Evolutionary conservation across 2,113 vertebrate genomes (phyloP), one percentile per base, ranked within the genome.

Genomic region (Motacilla alba): DNA sequence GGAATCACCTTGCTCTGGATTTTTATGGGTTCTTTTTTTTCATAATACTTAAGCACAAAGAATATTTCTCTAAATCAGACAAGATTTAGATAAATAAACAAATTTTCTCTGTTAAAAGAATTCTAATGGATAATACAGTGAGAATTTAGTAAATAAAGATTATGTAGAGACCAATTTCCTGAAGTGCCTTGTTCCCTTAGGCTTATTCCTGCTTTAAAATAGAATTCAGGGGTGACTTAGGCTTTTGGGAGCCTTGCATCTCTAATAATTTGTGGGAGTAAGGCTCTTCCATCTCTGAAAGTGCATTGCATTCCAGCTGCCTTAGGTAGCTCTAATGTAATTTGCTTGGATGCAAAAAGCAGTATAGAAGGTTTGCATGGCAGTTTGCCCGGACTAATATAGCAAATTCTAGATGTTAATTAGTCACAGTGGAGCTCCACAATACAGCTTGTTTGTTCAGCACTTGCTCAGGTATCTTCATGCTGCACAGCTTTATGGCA

Each of bases 371-470:
- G 52, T 72, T 92, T 87, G 52, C 52, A 55, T 94, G 96, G 96
- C 96, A 92, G n/a, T 78, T 83, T 94, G 93, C 96, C 95, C 1
- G 0, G 86, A 92, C 91, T 94, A 94, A 92, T 91, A 94, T 44
- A 95, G 64, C 83, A 93, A 78, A 89, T 83, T 93, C 93, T 93
- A 74, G 76, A 90, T 87, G 96, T 92, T 97, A 96, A 95, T 96
- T 94, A 94, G 93, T 89, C 96, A 94, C 95, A 91, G 56, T 13
- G 60, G 93, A 95, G 76, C 69, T 93, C 69, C 80, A 81, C 77
- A 89, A 63, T 64, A 81, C 83, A 78, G 80, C 39, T 81, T 96
- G 94, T 96, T 96, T 97, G 60, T 90, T 94, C 94, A 96, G 86
- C 80, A 90, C 60, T 94, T 97, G 64, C 60, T 91, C 52, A 86